Conservation (phyloP, 2,113 vertebrate genomes). For the Scomber colias region DNA sequence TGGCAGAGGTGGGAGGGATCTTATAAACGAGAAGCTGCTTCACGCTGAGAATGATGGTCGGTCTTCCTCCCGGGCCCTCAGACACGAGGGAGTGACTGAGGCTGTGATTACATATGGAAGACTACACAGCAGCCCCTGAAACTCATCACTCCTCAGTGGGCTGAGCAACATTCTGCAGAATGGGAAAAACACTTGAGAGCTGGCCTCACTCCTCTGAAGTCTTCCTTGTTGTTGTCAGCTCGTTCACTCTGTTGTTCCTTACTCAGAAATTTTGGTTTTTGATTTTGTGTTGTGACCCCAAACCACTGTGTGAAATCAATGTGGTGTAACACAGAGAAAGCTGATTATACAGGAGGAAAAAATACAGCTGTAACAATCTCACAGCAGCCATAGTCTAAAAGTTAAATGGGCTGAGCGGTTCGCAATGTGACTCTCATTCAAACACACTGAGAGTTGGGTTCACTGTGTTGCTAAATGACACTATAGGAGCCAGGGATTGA, state of each 20-base stretch:
- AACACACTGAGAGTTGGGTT: too few species aligned
- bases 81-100: conserved; percentile 23
- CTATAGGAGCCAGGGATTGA: too few species aligned
- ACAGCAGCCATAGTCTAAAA: too few species aligned
- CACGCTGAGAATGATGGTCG: conserved; percentile 46
- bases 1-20: conserved; percentile 25
- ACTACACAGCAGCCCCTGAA: conserved; percentile 38
- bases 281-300: conserved; percentile 3
- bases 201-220: conserved; percentile 13
- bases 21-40: conserved; percentile 29
- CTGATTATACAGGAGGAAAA: too few species aligned
- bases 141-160: conserved; percentile 32
- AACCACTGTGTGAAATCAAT: background rate
- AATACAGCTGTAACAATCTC: too few species aligned
- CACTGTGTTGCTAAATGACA: too few species aligned
- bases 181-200: conserved; percentile 32
- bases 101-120: conserved; percentile 59
- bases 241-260: conserved; percentile 11
- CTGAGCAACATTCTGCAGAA: conserved; percentile 40
- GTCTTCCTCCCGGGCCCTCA: conserved; percentile 22
- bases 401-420: too few species aligned
- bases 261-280: background rate
- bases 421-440: too few species aligned
- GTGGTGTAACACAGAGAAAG: background rate
- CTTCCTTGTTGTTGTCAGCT: conserved; percentile 13